Evolutionary conservation across 2,888 invertebrate species (phyloP).

Genomic region (Lymantria dispar): DNA sequence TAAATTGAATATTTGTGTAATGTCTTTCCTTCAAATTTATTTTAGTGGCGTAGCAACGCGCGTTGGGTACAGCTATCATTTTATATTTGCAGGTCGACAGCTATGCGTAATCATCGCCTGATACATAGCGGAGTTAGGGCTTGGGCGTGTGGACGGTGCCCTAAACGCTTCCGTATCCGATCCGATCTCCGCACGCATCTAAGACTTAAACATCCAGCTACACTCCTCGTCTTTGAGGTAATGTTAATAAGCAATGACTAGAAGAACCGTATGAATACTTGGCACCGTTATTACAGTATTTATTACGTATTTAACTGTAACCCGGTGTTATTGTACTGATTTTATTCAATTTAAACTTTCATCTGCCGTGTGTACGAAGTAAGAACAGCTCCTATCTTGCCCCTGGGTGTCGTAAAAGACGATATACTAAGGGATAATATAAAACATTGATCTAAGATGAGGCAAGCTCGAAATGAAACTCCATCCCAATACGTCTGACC

Average conservation of each 20-base stretch:
- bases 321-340: too few species aligned
- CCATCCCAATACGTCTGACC: too few species aligned
- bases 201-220: constrained; percentile 55
- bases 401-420: neutral
- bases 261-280: neutral
- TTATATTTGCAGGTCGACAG: constrained; percentile 45
- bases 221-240: constrained; percentile 60
- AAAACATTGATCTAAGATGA: too few species aligned
- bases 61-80: too few species aligned
- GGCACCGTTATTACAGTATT: neutral
- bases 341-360: too few species aligned
- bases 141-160: constrained; percentile 63
- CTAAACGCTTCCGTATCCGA: constrained; percentile 58
- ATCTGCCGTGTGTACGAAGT: too few species aligned
- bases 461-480: too few species aligned
- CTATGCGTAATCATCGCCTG: constrained; percentile 61
- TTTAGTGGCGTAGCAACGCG: too few species aligned
- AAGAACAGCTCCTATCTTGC: neutral
- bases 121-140: constrained; percentile 56
- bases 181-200: constrained; percentile 60
- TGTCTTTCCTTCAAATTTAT: too few species aligned
- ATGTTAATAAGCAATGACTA: neutral
- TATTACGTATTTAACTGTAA: neutral
- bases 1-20: too few species aligned
- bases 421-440: too few species aligned